These are phyloP conservation scores for Etheostoma perlongum DNA, from an alignment of 2,797 vertebrate species.

Conservation along the genomic window DNA sequence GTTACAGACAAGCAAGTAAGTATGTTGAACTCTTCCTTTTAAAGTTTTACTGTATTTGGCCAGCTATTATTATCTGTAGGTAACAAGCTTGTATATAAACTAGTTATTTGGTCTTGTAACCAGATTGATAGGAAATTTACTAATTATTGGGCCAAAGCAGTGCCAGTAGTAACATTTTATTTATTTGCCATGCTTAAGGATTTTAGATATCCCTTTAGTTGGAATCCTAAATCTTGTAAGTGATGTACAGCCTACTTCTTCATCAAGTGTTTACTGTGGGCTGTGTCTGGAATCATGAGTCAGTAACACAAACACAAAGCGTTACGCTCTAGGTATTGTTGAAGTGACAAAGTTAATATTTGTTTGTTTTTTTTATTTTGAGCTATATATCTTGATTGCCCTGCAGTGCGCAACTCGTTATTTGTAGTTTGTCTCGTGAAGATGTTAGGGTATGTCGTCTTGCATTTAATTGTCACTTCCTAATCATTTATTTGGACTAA, in stretches of 20 bases:
- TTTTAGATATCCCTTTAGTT: not conserved
- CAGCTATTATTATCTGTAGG: not conserved
- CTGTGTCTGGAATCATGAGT: constrained; percentile 1
- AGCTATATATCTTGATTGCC: not conserved
- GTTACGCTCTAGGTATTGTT: constrained; percentile 20
- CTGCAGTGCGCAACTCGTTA: not conserved
- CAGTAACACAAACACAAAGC: constrained; percentile 27
- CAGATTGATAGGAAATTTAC: not conserved
- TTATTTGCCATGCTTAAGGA: not conserved
- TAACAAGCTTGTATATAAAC: not conserved
- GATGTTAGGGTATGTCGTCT: not conserved
- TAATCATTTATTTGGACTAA: not conserved
- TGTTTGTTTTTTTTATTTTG: constrained; percentile 27
- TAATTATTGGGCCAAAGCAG: not conserved
- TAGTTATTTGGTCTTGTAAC: no score
- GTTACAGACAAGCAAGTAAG: no score
- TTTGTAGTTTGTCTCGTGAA: not conserved
- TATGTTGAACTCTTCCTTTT: not conserved
- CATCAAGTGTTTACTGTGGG: constrained; percentile 13
- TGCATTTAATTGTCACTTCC: not conserved
- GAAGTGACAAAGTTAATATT: constrained; percentile 2
- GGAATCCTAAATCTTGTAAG: not conserved
- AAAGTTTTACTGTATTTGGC: not conserved
- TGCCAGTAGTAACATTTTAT: not conserved
- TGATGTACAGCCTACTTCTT: not conserved